phyloP scores from a whole-genome alignment of 2,888 invertebrate species.

The Aphidius colemani region DNA sequence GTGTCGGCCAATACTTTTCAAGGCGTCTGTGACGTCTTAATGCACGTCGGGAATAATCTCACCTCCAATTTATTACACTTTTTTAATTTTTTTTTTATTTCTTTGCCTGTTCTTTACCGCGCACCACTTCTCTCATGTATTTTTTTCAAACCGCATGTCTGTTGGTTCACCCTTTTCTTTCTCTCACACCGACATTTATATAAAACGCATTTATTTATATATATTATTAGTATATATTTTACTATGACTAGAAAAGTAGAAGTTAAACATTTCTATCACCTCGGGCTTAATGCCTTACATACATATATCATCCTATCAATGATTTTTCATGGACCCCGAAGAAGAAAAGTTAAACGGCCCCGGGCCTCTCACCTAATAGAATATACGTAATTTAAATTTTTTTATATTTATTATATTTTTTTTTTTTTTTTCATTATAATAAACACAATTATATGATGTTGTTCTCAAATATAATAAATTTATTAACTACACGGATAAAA shows the following conservation, averaged over 20 bases:
- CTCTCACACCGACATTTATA: conserved; percentile 17
- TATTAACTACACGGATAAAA: conserved; percentile 43
- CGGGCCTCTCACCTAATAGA: conserved; percentile 51
- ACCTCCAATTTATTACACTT: conserved; percentile 61
- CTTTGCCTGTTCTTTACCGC: conserved; percentile 41
- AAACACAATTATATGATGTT: neutral
- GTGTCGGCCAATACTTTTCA: conserved; percentile 60
- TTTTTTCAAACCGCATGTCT: conserved; percentile 36
- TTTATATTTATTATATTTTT: conserved; percentile 19
- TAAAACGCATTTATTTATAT: conserved; percentile 20
- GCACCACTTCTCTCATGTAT: conserved; percentile 39
- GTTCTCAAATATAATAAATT: conserved; percentile 42
- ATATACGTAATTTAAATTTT: conserved; percentile 57
- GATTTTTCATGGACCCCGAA: conserved; percentile 13
- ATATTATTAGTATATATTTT: conserved; percentile 13
- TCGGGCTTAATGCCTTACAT: neutral
- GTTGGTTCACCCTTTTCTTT: conserved; percentile 14
- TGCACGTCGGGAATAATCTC: conserved; percentile 61
- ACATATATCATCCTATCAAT: conserved; percentile 4
- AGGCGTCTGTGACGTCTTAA: conserved; percentile 60
- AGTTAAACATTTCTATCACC: too few species aligned
- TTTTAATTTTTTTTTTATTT: conserved; percentile 61
- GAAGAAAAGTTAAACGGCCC: conserved; percentile 21
- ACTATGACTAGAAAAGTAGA: too few species aligned
- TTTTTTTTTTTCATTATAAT: conserved; percentile 14